Base-by-base conservation (phyloP, 2,888 invertebrate genomes). In the Heteropelma amictum region DNA sequence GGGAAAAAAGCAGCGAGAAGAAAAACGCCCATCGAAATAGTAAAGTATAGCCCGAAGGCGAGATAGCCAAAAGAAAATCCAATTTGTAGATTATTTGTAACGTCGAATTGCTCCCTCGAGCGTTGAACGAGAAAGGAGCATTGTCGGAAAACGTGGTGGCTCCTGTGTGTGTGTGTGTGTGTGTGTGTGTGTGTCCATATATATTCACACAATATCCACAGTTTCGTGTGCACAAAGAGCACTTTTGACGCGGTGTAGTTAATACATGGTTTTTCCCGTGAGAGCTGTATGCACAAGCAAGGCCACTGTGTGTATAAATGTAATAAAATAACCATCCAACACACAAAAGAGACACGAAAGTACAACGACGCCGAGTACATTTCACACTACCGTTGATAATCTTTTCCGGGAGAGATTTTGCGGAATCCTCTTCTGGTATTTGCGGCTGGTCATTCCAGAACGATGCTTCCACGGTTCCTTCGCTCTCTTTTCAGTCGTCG, bases 61-160 rank as follows among this genome's bases (percentile, higher is more conserved):
- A 64, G 58, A 72, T 49, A 64, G 74, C 58, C 42, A 47, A 65
- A 70, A 72, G 76, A 77, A n/a, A 83, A 82, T 81, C 81, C 82
- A 82, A 81, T 83, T 83, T 81, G 80, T 79, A 78, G 79, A 74
- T 76, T 79, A 81, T 82, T 82, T 80, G 81, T 79, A n/a, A 71
- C 58, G 77, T 67, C 73, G 77, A 77, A 80, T 82, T 79, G 80
- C 60, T 80, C 81, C 79, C 81, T 65, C 71, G 80, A 79, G 82
- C 72, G 76, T 78, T 78, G 60, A 51, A 38, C 53, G 35, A 28
- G 65, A 35, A 47, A 42, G 63, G 54, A 38, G 28, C 53, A 65
- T 74, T 67, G 70, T 65, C 53, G 45, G 14, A 58, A 56, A 67
- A 63, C 38, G 51, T 49, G 63, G 26, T 33, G 30, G 17, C 17